A percentile compares a stretch with the other conserved stretches of the same genome.
Conservation (phyloP, 2,888 invertebrate species). For the Drosophila rubida region DNA sequence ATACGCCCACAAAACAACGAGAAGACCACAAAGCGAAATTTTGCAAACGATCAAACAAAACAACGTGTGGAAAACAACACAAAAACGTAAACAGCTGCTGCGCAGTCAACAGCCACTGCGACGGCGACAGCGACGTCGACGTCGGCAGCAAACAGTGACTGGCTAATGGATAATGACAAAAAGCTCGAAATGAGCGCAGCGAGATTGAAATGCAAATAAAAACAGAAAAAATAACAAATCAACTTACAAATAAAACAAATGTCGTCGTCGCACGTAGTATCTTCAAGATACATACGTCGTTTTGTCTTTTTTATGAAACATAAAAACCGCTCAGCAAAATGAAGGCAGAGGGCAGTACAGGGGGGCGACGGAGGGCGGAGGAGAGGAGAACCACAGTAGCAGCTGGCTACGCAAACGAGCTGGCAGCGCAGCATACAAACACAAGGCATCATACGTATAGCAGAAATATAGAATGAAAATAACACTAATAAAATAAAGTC, state of each 20-base stretch:
- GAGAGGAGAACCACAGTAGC: slow-evolving; percentile 24
- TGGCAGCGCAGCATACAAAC: slow-evolving; percentile 50
- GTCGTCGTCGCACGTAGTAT: slow-evolving; percentile 57
- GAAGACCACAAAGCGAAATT: slow-evolving; percentile 64
- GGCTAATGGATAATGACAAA: slow-evolving; percentile 56
- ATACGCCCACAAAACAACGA: slow-evolving; percentile 69
- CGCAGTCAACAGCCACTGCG: slow-evolving; percentile 4
- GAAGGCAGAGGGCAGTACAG: slow-evolving; percentile 4
- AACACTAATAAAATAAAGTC: slow-evolving; percentile 73
- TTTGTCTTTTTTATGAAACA: slow-evolving; percentile 21
- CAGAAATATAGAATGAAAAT: slow-evolving; percentile 74
- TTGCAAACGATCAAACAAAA: slow-evolving; percentile 64
- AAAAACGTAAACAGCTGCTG: slow-evolving; percentile 37
- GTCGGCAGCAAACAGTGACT: slow-evolving; percentile 8
- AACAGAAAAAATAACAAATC: slow-evolving; percentile 31
- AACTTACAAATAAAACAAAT: slow-evolving; percentile 36
- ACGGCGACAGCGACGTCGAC: slow-evolving; percentile 18
- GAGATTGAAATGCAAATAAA: slow-evolving; percentile 63
- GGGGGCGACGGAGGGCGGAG: slow-evolving; percentile 1
- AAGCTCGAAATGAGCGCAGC: slow-evolving; percentile 39
- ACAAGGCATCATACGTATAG: slow-evolving; percentile 28
- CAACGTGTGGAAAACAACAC: slow-evolving; percentile 57
- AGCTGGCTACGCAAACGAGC: slow-evolving; percentile 54
- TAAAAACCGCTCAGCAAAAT: slow-evolving; percentile 17
- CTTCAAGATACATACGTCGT: slow-evolving; percentile 46